Percentiles rank a stretch among this genome's conserved stretches.
These are phyloP conservation scores for Phengaris arion DNA, from an alignment of 2,888 invertebrate genomes.

Conservation along the genomic window DNA sequence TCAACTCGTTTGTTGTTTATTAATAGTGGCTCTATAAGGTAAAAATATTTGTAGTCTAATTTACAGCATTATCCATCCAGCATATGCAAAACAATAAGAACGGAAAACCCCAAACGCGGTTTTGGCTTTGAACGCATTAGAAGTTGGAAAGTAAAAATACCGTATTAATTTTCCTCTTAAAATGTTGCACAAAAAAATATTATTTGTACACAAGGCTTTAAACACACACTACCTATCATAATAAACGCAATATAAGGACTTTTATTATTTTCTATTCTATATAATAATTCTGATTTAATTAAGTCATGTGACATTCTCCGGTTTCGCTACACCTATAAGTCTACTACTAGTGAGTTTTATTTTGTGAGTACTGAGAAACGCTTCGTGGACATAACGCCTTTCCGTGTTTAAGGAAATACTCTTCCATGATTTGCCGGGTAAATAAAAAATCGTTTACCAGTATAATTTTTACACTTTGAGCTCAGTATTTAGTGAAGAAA, in stretches of 20 bases:
- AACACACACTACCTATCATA: no score
- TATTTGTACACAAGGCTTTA: background rate
- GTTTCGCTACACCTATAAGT: no score
- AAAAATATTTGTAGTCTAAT: background rate
- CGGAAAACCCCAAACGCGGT: background rate
- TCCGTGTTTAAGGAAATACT: background rate
- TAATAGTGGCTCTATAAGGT: background rate
- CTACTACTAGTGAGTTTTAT: constrained; percentile 2
- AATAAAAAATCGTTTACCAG: background rate
- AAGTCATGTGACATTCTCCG: background rate
- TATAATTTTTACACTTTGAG: background rate
- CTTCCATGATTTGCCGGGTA: constrained; percentile 1
- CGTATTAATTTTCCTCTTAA: background rate
- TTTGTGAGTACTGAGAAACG: background rate
- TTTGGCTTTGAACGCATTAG: background rate
- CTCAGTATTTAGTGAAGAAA: background rate
- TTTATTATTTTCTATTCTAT: background rate
- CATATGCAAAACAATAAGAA: background rate
- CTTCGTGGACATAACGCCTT: constrained; percentile 13
- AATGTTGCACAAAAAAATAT: background rate
- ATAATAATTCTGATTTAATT: background rate
- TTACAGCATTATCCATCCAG: background rate
- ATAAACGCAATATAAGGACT: background rate
- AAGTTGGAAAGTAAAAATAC: background rate
- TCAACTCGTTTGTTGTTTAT: background rate